Evolutionary conservation across 1,140 invertebrate species (phyloP).

Genomic region (Drosophila erecta): DNA sequence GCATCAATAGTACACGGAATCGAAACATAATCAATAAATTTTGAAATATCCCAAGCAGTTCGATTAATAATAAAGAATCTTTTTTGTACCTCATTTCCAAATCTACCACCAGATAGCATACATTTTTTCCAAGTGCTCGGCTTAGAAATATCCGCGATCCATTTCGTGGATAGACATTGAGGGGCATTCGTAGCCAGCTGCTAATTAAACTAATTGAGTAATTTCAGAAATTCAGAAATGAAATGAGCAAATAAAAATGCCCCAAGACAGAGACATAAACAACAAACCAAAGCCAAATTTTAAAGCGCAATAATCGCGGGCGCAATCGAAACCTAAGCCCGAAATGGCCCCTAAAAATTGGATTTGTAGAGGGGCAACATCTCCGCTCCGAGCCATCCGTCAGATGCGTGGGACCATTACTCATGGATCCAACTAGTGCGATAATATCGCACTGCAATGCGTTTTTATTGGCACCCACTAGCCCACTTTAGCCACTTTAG

Average conservation of each 20-base stretch:
- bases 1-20: background rate
- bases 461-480: constrained; percentile 60
- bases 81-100: background rate
- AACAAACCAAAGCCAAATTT: constrained; percentile 29
- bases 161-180: constrained; percentile 60
- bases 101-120: too few relatives aligned
- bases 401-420: constrained; percentile 40
- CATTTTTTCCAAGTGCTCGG: constrained; percentile 18
- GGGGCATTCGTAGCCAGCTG: constrained; percentile 60
- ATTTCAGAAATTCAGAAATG: constrained; percentile 75
- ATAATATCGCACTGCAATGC: constrained; percentile 24
- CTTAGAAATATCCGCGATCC: constrained; percentile 50
- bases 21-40: background rate
- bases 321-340: constrained; percentile 61
- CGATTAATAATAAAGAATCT: background rate
- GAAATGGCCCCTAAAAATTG: constrained; percentile 47
- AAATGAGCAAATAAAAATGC: constrained; percentile 74
- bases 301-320: constrained; percentile 51
- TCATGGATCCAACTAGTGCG: constrained; percentile 19
- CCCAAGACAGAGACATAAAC: constrained; percentile 27
- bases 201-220: constrained; percentile 83
- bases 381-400: constrained; percentile 7
- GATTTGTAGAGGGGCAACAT: constrained; percentile 2
- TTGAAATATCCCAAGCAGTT: too few relatives aligned
- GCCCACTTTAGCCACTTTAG: background rate